Conservation (phyloP, 2,113 vertebrate genomes). For the Poicephalus meyeri region DNA sequence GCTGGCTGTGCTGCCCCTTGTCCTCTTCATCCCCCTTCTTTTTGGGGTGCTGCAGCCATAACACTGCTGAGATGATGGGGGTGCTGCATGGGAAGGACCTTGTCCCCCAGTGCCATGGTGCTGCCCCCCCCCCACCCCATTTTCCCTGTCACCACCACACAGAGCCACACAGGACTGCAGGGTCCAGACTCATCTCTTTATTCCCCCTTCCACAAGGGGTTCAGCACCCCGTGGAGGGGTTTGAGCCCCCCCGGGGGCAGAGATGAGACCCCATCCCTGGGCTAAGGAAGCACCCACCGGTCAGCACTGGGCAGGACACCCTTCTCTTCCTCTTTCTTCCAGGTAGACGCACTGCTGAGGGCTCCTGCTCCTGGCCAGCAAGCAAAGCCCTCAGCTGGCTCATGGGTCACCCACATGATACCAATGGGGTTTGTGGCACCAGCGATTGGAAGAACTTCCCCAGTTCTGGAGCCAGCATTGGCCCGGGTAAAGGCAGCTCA, state of each 20-base stretch:
- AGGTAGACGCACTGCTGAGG: not conserved
- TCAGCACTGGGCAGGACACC: not conserved
- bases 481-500: not conserved
- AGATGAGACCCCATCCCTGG: accelerated
- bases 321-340: not conserved
- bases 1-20: not conserved
- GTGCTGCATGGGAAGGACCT: not conserved
- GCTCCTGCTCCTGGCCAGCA: accelerated
- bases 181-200: not conserved
- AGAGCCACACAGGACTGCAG: accelerated
- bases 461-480: not conserved
- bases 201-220: not conserved
- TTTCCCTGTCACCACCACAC: not conserved
- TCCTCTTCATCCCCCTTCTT: accelerated
- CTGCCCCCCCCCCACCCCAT: accelerated
- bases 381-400: not conserved
- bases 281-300: not conserved
- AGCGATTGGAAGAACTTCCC: accelerated
- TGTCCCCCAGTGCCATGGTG: not conserved
- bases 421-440: accelerated
- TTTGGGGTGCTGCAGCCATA: not conserved
- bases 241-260: accelerated
- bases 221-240: not conserved
- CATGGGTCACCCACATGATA: accelerated
- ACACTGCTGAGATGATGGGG: not conserved